phyloP scores from a whole-genome alignment of 2,113 vertebrate genomes.

The Anas platyrhynchos region DNA sequence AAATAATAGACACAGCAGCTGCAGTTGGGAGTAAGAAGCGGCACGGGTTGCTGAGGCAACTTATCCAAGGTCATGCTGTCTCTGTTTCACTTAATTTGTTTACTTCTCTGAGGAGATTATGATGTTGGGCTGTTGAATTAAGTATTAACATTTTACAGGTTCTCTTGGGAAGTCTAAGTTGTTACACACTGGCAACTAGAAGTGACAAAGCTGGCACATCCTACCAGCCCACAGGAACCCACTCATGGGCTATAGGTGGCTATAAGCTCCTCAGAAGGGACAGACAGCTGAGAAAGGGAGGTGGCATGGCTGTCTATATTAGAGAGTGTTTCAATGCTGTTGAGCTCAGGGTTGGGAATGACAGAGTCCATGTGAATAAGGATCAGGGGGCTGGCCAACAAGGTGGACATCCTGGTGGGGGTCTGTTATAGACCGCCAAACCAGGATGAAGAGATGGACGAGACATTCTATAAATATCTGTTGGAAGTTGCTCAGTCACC shows the following conservation, averaged over 20 bases:
- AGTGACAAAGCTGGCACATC: not conserved
- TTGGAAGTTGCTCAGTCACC: too few species aligned
- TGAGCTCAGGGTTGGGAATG: too few species aligned
- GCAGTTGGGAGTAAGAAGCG: not conserved
- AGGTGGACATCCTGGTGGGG: too few species aligned
- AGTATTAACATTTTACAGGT: not conserved
- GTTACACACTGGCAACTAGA: not conserved
- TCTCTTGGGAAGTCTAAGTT: constrained; percentile 19
- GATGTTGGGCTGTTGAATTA: not conserved
- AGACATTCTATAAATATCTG: too few species aligned
- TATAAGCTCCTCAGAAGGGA: too few species aligned
- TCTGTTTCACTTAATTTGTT: constrained; percentile 36
- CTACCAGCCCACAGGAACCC: not conserved
- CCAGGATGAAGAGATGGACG: too few species aligned
- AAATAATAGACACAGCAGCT: not conserved
- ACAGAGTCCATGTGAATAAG: too few species aligned
- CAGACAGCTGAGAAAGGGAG: too few species aligned
- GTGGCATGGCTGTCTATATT: too few species aligned
- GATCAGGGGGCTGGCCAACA: too few species aligned
- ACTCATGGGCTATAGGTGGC: not conserved
- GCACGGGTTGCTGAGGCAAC: not conserved
- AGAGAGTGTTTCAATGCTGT: too few species aligned
- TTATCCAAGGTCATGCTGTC: constrained; percentile 13
- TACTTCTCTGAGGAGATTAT: constrained; percentile 49
- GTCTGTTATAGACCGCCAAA: too few species aligned